Evolutionary conservation across 2,888 invertebrate genomes (phyloP), one percentile per base, ranked within the genome.

Genomic region (Eledona agricola): DNA sequence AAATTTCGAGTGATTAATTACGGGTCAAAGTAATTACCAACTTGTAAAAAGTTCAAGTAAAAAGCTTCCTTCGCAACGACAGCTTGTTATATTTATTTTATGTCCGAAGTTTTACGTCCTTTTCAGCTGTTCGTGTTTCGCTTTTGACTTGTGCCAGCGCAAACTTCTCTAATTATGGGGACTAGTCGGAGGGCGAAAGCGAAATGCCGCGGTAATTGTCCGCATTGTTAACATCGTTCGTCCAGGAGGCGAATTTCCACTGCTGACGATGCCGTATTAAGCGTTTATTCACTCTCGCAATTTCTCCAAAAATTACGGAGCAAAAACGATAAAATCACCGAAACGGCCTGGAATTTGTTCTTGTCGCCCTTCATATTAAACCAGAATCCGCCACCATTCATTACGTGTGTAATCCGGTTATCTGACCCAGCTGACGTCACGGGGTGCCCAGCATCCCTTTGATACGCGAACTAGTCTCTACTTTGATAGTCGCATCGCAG

Each of bases 1-100:
- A 63, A 63, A 65, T 63, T 63, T 57, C 38, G 55, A 59, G 60
- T 62, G 62, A 65, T 64, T 65, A 65, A 65, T 65, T 62, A 60
- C 60, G 57, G 58, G 56, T 55, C 58, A 52, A 60, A 63, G 60
- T 65, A 64, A 64, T 63, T 64, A 59, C 60, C 43, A 58, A 54
- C 60, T 56, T 53, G 56, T 57, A 63, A 61, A 62, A 63, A 61
- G 50, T 52, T 25, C 23, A 9, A 19, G 38, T 13, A 25, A 40
- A 38, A 40, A 28, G 6, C 28, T 10, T 13, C 28, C 15, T 28
- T 6, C 7, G 10, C n/a, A 34, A 13, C 15, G 26, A 26, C 10
- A 7, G 26, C 26, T 26, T 26, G 26, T 47, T 56, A 51, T 26
- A 26, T 26, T 26, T 26, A 26, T 26, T 26, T 26, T 26, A 11